These are phyloP conservation scores for Polyergus mexicanus DNA, from an alignment of 1,140 invertebrate genomes.

Conservation along the genomic window DNA sequence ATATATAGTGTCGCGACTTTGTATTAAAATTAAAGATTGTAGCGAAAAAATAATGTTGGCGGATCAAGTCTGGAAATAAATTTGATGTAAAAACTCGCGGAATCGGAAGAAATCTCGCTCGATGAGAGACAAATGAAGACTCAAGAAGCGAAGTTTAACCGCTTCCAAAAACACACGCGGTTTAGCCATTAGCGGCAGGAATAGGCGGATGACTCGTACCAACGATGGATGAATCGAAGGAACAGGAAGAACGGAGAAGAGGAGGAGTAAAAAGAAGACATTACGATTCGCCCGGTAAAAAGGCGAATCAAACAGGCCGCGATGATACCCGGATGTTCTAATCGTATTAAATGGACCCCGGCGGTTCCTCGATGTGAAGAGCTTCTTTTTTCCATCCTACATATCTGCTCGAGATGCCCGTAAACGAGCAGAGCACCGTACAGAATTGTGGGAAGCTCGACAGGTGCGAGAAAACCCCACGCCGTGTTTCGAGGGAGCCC, in stretches of 20 bases:
- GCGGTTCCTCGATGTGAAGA: slow-evolving; percentile 67
- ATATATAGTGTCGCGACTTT: not conserved
- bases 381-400: slow-evolving; percentile 38
- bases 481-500: slow-evolving; percentile 57
- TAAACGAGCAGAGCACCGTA: slow-evolving; percentile 69
- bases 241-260: slow-evolving; percentile 46
- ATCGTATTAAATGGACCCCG: slow-evolving; percentile 75
- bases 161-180: slow-evolving; percentile 50
- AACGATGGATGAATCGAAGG: slow-evolving; percentile 33
- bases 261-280: slow-evolving; percentile 64
- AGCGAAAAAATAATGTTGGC: not conserved
- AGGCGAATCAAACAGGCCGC: slow-evolving; percentile 74
- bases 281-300: slow-evolving; percentile 69
- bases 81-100: slow-evolving; percentile 3
- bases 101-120: slow-evolving; percentile 1
- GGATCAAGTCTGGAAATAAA: not conserved
- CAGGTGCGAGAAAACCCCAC: slow-evolving; percentile 69
- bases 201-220: slow-evolving; percentile 36
- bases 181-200: slow-evolving; percentile 64
- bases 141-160: slow-evolving; percentile 46
- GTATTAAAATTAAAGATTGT: not conserved
- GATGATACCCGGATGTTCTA: slow-evolving; percentile 73
- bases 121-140: slow-evolving; percentile 46
- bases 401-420: slow-evolving; percentile 66
- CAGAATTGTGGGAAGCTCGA: slow-evolving; percentile 75